A percentile compares a stretch with the other conserved stretches of the same genome.
Evolutionary conservation across 1,140 invertebrate species (phyloP).

Genomic region (Acromyrmex echinatior): DNA sequence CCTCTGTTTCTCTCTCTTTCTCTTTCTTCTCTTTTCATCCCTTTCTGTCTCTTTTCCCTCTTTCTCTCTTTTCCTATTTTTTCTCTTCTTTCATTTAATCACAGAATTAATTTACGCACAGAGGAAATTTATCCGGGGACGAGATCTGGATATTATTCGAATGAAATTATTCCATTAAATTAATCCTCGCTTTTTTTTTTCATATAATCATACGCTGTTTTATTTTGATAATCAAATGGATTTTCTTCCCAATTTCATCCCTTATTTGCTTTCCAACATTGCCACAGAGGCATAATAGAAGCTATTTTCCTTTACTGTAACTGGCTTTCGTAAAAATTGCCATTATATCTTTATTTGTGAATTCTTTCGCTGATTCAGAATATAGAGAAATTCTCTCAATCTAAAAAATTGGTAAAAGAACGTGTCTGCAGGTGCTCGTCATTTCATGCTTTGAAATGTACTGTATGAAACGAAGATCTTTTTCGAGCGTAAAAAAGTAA

Average conservation of each 20-base stretch:
- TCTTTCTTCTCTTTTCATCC: no score
- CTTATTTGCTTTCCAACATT: background rate
- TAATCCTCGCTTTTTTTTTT: slow-evolving; percentile 23
- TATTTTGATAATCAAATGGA: background rate
- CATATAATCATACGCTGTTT: background rate
- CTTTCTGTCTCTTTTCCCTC: no score
- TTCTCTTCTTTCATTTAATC: background rate
- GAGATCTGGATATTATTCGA: slow-evolving; percentile 17
- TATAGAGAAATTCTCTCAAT: no score
- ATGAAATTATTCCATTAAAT: slow-evolving; percentile 43
- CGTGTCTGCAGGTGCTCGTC: background rate
- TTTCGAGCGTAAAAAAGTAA: no score
- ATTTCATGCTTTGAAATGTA: background rate
- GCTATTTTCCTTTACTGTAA: background rate
- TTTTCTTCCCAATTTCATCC: background rate
- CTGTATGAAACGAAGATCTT: background rate
- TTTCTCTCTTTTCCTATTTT: background rate
- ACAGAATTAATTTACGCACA: slow-evolving; percentile 29
- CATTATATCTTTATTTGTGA: background rate
- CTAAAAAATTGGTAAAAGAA: background rate
- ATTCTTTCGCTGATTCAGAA: background rate
- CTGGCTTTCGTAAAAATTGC: background rate
- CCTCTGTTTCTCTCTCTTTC: background rate
- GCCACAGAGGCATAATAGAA: background rate
- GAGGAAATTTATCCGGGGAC: slow-evolving; percentile 19